Base-by-base conservation (phyloP, 2,888 invertebrate species). In the Toxonevra muliebris region DNA sequence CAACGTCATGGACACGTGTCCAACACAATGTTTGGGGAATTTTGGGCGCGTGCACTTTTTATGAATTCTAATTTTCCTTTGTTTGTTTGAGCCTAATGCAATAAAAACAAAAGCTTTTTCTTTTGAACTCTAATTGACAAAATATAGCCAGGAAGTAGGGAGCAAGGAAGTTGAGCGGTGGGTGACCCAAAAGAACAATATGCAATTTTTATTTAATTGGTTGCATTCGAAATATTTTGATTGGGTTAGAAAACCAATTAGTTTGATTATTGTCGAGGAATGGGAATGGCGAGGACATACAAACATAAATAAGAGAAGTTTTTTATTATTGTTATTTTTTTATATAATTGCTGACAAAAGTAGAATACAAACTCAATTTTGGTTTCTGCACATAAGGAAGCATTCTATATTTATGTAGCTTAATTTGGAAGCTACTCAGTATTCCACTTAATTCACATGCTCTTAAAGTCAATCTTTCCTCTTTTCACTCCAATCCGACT, bases 131-230 rank as follows among this genome's bases (percentile, higher is more conserved):
- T 30, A 30, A 30, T 30, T 30, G 30, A 30, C 3, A 30, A 30
- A 30, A 30, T 48, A 12, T 12, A 15, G 48, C 11, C n/a, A 4
- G 48, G 48, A 0, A 8, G 9, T 4, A 30, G 30, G n/a, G n/a
- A n/a, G 45, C 12, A 1, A 15, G 48, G 48, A 15, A 4, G 48
- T 15, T 10, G n/a, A 48, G 48, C 48, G 48, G 48, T 8, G 48
- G 48, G 8, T 48, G 48, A n/a, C 10, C 15, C 13, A 12, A 12
- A 1, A n/a, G 17, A 19, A 53, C 17, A 53, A 12, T n/a, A 19
- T 53, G 19, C 17, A 19, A 19, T 40, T 57, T 57, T 45, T 12
- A 17, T 63, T 64, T 69, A 69, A 69, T 69, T 69, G 69, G 69
- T 64, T 66, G 64, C 62, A 69, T 64, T 69, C 64, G 48, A 48